Conservation (phyloP, 2,113 vertebrate species). For the Mustelus asterias region DNA sequence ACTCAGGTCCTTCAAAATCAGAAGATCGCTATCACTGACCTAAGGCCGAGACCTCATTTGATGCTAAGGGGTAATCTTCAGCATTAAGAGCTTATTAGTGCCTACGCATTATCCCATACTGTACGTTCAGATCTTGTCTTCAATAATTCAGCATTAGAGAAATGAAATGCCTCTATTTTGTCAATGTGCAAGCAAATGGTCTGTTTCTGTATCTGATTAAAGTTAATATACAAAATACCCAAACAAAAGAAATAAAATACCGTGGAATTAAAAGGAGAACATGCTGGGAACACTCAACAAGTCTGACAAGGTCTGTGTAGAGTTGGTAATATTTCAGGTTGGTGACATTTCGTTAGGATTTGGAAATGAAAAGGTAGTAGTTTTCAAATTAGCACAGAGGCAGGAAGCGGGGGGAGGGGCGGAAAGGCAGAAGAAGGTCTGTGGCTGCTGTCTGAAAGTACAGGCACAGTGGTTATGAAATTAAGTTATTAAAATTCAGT, state of each 20-base stretch:
- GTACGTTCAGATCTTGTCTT: not conserved
- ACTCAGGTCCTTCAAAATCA: not conserved
- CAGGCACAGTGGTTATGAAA: no score
- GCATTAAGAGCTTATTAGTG: not conserved
- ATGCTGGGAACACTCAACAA: no score
- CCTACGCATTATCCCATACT: not conserved
- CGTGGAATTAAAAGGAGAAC: not conserved
- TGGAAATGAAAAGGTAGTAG: not conserved
- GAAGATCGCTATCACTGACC: not conserved
- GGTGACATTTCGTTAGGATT: not conserved
- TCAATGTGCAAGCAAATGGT: not conserved
- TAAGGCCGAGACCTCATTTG: not conserved
- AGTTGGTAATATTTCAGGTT: not conserved
- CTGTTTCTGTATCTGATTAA: not conserved
- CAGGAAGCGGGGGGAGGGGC: not conserved
- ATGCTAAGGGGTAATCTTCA: not conserved
- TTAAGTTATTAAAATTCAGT: no score
- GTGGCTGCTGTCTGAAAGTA: not conserved
- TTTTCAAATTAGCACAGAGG: not conserved
- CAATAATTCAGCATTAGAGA: not conserved
- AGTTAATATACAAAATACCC: not conserved
- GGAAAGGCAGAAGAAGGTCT: not conserved
- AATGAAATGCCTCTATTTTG: not conserved
- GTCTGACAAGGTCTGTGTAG: no score
- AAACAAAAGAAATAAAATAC: not conserved